Percentiles rank a stretch among this genome's conserved stretches.
Evolutionary conservation across 1,140 invertebrate species (phyloP).

Genomic region (Plutomurus gul): DNA sequence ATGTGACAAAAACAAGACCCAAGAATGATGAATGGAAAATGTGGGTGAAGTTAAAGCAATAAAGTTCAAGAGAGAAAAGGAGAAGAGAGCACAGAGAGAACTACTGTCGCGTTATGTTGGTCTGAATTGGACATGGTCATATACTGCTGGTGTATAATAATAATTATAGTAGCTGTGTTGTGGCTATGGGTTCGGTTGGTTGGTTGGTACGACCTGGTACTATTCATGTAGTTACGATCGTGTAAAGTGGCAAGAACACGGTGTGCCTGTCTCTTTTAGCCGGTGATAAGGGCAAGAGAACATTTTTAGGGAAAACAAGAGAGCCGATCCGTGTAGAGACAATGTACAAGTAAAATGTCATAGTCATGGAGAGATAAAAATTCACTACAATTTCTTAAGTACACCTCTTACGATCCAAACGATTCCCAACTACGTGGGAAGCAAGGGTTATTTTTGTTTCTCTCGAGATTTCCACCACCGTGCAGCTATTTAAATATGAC

Average conservation of each 20-base stretch:
- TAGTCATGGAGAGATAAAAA: conserved; percentile 20
- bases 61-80: too few species aligned
- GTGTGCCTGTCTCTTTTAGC: conserved; percentile 23
- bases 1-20: not conserved
- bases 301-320: not conserved
- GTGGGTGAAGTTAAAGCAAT: not conserved
- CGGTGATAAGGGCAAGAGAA: not conserved
- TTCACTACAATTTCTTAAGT: not conserved
- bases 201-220: conserved; percentile 3
- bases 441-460: too few species aligned
- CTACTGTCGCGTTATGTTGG: not conserved
- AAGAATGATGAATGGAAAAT: conserved; percentile 8
- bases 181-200: not conserved
- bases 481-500: too few species aligned
- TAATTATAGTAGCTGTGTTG: not conserved
- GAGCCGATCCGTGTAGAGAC: not conserved
- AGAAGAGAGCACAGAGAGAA: too few species aligned
- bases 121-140: not conserved
- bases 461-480: too few species aligned
- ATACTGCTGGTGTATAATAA: not conserved
- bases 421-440: not conserved
- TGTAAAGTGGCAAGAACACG: conserved; percentile 14
- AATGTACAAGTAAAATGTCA: conserved; percentile 20
- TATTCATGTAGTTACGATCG: not conserved
- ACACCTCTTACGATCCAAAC: not conserved